Base-by-base conservation (phyloP, 2,888 invertebrate genomes). In the Slavum lentiscoides region DNA sequence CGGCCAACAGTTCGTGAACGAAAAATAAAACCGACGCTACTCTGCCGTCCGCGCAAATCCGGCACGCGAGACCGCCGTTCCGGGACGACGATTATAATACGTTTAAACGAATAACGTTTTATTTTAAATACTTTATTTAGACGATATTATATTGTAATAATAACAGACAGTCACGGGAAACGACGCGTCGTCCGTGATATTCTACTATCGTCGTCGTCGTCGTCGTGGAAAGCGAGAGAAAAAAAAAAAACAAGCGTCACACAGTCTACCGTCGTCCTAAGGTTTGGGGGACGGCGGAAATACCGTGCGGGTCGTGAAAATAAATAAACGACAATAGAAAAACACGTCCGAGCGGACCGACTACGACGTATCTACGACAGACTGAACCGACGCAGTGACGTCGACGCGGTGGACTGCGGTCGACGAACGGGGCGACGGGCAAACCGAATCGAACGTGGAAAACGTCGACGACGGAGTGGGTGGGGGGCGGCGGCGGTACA, bases 361-460 rank as follows among this genome's bases (percentile, higher is more conserved):
- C 17, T 39, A 39, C 55, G 30, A 55, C 53, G 39, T 66, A 66
- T n/a, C 66, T 37, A 64, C 49, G 3, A 49, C 49, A 9, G 11
- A 74, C 62, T 64, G n/a, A 55, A 55, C 53, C 21, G 64, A 64
- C 53, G 70, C 15, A 43, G 8, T 53, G n/a, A 11, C 30, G 19
- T 9, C 21, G 23, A 1, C 55, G 37, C 1, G n/a, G 6, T n/a
- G 19, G 43, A 6, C 37, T 5, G 19, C 39, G 66, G 37, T 30
- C 73, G 62, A 53, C 73, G 43, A 23, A 23, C 59, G 59, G 59
- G 53, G 55, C 53, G 68, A 68, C 68, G 68, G 66, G 66, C 73
- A 61, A 73, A 61, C 74, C 62, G 74, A 62, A 55, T 69, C 19
- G 53, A 39, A 58, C 74, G 55, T 55, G 30, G 19, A 55, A 5